Percentiles rank a stretch among this genome's conserved stretches.
phyloP scores from a whole-genome alignment of 2,888 invertebrate species.

The Hydrotaea cyrtoneurina region DNA sequence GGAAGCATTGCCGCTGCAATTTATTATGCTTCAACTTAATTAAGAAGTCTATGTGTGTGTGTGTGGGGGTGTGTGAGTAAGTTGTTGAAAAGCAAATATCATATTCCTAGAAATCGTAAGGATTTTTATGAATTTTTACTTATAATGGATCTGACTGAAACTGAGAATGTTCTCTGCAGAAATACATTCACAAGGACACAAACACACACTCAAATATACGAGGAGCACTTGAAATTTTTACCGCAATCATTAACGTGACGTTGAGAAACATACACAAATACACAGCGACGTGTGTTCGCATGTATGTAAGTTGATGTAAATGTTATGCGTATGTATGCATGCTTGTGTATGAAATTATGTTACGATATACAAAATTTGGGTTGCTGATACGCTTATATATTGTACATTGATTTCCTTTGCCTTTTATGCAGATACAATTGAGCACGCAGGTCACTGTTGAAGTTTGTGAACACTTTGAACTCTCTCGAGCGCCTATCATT shows the following conservation, averaged over 20 bases:
- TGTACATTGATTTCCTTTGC: background rate
- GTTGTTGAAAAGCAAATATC: slow-evolving; percentile 21
- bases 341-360: background rate
- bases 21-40: slow-evolving; percentile 47
- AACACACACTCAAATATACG: background rate
- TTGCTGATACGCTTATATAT: background rate
- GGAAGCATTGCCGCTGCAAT: slow-evolving; percentile 15
- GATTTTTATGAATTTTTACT: background rate
- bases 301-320: background rate
- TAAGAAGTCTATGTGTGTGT: slow-evolving; percentile 39
- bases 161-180: background rate
- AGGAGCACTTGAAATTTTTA: background rate
- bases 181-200: background rate
- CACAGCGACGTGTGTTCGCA: background rate
- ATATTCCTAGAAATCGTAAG: slow-evolving; percentile 6
- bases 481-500: too few species aligned
- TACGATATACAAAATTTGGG: background rate
- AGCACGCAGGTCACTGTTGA: background rate
- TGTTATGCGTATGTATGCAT: background rate
- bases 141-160: slow-evolving; percentile 1
- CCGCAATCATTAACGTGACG: slow-evolving; percentile 5
- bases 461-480: background rate
- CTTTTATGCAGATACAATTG: background rate
- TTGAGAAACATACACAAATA: background rate
- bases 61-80: background rate